phyloP scores from a whole-genome alignment of 1,140 invertebrate genomes.

The Kradibia gibbosae region DNA sequence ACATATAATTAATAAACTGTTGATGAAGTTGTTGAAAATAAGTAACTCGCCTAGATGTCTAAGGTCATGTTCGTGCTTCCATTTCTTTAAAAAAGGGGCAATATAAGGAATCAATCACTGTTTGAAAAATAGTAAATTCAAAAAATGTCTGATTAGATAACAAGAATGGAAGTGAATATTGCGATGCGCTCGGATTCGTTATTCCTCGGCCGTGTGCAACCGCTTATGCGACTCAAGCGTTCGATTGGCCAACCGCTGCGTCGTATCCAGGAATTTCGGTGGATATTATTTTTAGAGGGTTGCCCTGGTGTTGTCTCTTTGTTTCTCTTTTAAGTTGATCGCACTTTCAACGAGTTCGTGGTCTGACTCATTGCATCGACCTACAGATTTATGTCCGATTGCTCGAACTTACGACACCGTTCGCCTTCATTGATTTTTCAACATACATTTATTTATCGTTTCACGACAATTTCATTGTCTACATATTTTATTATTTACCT shows the following conservation, averaged over 20 bases:
- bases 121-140: background rate
- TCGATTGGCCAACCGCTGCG: slow-evolving; percentile 25
- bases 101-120: background rate
- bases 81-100: background rate
- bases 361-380: slow-evolving; percentile 36
- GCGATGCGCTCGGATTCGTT: slow-evolving; percentile 5
- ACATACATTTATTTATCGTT: background rate
- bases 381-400: slow-evolving; percentile 13
- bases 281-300: slow-evolving; percentile 44
- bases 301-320: slow-evolving; percentile 14
- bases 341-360: slow-evolving; percentile 21
- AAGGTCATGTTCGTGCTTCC: no score
- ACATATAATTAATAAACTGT: no score
- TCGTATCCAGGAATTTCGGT: slow-evolving; percentile 37
- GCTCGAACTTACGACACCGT: background rate
- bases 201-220: slow-evolving; percentile 22
- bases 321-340: slow-evolving; percentile 6
- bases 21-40: no score
- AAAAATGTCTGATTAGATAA: slow-evolving; percentile 19
- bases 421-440: no score
- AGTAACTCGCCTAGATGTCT: no score
- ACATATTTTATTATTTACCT: no score
- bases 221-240: background rate
- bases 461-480: background rate
- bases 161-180: slow-evolving; percentile 13